Evolutionary conservation across 92 coral and sea anemone species (phyloP).

Genomic region (Ricordea florida): DNA sequence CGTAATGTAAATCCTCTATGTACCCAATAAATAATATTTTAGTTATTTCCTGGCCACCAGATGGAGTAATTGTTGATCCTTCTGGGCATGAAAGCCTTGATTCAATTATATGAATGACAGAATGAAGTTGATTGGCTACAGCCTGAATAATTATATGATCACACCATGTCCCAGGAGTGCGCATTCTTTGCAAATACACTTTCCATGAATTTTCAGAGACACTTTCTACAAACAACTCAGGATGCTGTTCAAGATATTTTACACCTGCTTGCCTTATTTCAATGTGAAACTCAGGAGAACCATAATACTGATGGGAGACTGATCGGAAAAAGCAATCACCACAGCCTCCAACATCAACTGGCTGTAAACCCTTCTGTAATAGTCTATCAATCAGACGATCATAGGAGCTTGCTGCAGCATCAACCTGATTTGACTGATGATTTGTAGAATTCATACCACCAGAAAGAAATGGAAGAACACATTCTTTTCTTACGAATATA

Average conservation of each 20-base stretch:
- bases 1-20: constrained; percentile 27
- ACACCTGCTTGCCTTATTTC: constrained; percentile 43
- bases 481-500: constrained; percentile 28
- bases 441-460: constrained; percentile 13
- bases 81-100: constrained; percentile 32
- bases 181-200: constrained; percentile 45
- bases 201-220: constrained; percentile 38
- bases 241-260: constrained; percentile 29
- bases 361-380: constrained; percentile 39
- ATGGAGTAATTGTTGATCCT: constrained; percentile 28
- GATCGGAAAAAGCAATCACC: constrained; percentile 53
- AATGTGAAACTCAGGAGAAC: constrained; percentile 28
- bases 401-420: constrained; percentile 7
- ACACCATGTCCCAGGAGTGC: constrained; percentile 48
- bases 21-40: constrained; percentile 37
- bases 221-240: constrained; percentile 54
- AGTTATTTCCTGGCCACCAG: background rate
- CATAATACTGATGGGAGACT: constrained; percentile 38
- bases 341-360: constrained; percentile 53
- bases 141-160: constrained; percentile 5
- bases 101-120: constrained; percentile 43
- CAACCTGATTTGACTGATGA: background rate
- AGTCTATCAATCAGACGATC: constrained; percentile 29
- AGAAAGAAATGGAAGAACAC: constrained; percentile 29
- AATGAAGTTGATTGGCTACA: constrained; percentile 18